Evolutionary conservation across 1,140 invertebrate species (phyloP).

Genomic region (Drosophila eugracilis): DNA sequence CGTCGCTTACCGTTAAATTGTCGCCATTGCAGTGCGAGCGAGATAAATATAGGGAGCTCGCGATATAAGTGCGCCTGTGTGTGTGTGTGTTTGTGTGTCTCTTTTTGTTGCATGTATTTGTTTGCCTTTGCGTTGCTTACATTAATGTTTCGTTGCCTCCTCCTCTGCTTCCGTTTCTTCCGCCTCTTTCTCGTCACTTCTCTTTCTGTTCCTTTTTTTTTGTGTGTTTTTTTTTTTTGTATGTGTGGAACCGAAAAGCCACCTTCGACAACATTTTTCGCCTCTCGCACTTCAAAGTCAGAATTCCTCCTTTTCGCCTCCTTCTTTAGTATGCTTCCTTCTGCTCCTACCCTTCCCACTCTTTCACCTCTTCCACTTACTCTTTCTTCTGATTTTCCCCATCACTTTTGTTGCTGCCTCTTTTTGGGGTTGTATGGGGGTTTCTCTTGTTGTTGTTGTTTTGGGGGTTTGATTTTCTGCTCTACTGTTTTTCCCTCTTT

Average conservation of each 20-base stretch:
- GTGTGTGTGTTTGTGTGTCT: slow-evolving; percentile 4
- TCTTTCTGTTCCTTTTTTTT: not conserved
- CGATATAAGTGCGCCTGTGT: not conserved
- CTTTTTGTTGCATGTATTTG: slow-evolving; percentile 28
- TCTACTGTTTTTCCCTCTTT: slow-evolving; percentile 32
- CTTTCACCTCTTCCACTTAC: not conserved
- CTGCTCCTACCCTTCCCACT: no score
- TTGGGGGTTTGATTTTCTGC: slow-evolving; percentile 33
- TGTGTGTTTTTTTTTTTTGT: not conserved
- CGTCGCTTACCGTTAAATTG: slow-evolving; percentile 53
- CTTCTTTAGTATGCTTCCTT: slow-evolving; percentile 14
- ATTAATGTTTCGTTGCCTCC: slow-evolving; percentile 50
- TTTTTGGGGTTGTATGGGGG: slow-evolving; percentile 30
- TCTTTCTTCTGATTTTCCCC: not conserved
- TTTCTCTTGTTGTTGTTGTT: not conserved
- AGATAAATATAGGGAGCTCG: slow-evolving; percentile 35
- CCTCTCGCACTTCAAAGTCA: slow-evolving; percentile 73
- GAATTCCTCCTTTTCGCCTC: slow-evolving; percentile 35
- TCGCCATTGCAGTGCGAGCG: slow-evolving; percentile 70
- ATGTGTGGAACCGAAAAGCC: slow-evolving; percentile 28
- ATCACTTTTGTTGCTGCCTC: slow-evolving; percentile 4
- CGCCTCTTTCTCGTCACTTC: not conserved
- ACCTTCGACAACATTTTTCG: slow-evolving; percentile 53
- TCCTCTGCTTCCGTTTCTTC: not conserved
- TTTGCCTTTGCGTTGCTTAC: slow-evolving; percentile 62